Evolutionary conservation across 2,888 invertebrate genomes (phyloP).

Genomic region (Prostheceraeus crozeri): DNA sequence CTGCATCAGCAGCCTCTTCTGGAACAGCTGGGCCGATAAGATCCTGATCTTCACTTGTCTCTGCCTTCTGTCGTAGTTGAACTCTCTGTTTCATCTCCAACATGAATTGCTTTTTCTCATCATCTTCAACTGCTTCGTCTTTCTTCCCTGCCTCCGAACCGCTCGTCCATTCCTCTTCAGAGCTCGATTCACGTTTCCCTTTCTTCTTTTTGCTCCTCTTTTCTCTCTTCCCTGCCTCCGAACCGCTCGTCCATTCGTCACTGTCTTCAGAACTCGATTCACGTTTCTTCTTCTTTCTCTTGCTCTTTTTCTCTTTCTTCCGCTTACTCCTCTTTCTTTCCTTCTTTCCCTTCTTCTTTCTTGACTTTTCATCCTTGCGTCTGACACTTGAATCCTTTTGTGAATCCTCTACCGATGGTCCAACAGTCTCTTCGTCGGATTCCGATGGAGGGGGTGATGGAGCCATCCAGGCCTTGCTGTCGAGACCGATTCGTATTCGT

Average conservation of each 20-base stretch:
- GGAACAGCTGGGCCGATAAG: not conserved
- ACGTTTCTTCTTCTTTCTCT: slow-evolving; percentile 59
- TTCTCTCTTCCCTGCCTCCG: slow-evolving; percentile 59
- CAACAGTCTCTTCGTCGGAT: too few species aligned
- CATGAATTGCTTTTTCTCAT: slow-evolving; percentile 28
- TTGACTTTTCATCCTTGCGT: not conserved
- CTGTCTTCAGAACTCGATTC: slow-evolving; percentile 34
- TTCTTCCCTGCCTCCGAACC: slow-evolving; percentile 69
- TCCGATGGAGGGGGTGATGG: too few species aligned
- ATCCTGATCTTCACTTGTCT: slow-evolving; percentile 42
- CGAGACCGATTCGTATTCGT: too few species aligned
- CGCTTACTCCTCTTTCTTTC: slow-evolving; percentile 44
- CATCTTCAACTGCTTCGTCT: slow-evolving; percentile 35
- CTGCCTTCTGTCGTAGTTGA: slow-evolving; percentile 43
- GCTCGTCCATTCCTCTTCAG: too few species aligned
- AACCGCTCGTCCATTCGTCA: too few species aligned
- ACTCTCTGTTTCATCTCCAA: slow-evolving; percentile 37
- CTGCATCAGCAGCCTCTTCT: not conserved
- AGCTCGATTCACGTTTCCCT: not conserved
- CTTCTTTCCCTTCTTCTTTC: slow-evolving; percentile 45
- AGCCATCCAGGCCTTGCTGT: too few species aligned
- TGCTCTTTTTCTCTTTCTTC: slow-evolving; percentile 44
- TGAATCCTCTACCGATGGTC: too few species aligned
- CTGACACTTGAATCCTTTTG: too few species aligned
- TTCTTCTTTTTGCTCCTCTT: not conserved